Base-by-base conservation (phyloP, 2,113 vertebrate species). In the Oryzias woworae region DNA sequence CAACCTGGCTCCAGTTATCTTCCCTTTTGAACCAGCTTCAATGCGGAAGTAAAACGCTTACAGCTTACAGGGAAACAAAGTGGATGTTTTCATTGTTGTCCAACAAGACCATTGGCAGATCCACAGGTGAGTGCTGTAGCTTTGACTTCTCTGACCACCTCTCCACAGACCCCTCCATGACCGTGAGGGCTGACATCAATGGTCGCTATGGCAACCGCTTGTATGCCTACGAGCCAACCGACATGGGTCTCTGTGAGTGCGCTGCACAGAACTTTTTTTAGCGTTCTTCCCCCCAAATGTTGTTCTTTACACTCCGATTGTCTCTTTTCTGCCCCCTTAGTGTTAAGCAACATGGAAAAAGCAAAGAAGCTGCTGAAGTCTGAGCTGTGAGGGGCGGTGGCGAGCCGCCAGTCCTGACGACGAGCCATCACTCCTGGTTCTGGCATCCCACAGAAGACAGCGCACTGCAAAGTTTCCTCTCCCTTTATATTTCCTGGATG, bases 201-300 rank as follows among this genome's bases (percentile, higher is more conserved):
- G 95, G 97, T 7, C 95, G 91, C 85, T 99, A 99, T 41, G 82
- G 89, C 17, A 99, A 99, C 80, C 96, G 95, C 44, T 86, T 96
- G 83, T 99, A 98, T 0, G 93, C 97, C 5, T 99, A 99, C 0
- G 97, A 99, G 78, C 92, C 95, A 4, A 44, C 45, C 5, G 97
- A 99, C 81, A 20, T 84, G 62, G 61, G 88, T 15, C 26, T 95
- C 49, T 50, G 97, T 99, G 91, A 96, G 96, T 95, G 71, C 31
- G 4, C 7, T 45, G 10, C 28, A 45, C 23, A 4, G 41, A 5
- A 22, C 7, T 43, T 22, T 43, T 22, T 15, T 15, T 26, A 4
- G 0, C 14, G 5, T 18, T 8, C 8, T 31, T 13, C 45, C 51
- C 46, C 5, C 4, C 12, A 18, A 22, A 13, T n/a, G 17, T 20